Evolutionary conservation across 1,140 invertebrate species (phyloP), one percentile per base, ranked within the genome.

Genomic region (Bombus pascuorum): DNA sequence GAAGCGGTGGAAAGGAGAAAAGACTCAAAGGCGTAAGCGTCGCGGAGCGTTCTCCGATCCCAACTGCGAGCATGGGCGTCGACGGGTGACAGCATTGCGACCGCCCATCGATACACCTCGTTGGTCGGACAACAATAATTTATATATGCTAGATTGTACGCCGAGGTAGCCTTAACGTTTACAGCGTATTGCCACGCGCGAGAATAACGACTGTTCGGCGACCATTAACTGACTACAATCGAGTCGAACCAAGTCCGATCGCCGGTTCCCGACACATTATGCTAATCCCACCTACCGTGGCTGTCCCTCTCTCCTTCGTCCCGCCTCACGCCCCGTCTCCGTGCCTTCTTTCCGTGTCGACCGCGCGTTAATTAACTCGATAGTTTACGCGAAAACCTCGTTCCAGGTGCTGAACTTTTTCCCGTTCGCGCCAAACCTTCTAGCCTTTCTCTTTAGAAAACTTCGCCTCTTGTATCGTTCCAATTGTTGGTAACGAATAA

Each of bases 41-140:
- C 47, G 18, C 47, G 47, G 18, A 53, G 5, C 47, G 59, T 28
- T n/a, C 62, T 68, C 15, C 2, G 66, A 8, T 34, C 66, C 8
- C 25, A 25, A 68, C 66, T 22, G 85, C 47, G 44, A 90, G 89
- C 90, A 92, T 91, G 89, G 91, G 91, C 91, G 91, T 92, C 87
- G 88, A 92, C 92, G 84, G 79, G 89, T 87, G 78, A 77, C 86
- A 77, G 71, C 80, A 59, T 57, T 93, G 86, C 91, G 90, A 93
- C 91, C 92, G 90, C 93, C 93, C 91, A 92, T 93, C 89, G 86
- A 47, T 88, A 90, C 85, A 87, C 79, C 93, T 88, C 89, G 92
- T 92, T 92, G 90, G 85, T 79, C 86, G 85, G 42, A 85, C 85
- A 91, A 93, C 89, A 85, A 92, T 92, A 93, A 93, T 92, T 92